These are phyloP conservation scores for Glossosoma conforme DNA, from an alignment of 1,140 invertebrate genomes.

Conservation along the genomic window DNA sequence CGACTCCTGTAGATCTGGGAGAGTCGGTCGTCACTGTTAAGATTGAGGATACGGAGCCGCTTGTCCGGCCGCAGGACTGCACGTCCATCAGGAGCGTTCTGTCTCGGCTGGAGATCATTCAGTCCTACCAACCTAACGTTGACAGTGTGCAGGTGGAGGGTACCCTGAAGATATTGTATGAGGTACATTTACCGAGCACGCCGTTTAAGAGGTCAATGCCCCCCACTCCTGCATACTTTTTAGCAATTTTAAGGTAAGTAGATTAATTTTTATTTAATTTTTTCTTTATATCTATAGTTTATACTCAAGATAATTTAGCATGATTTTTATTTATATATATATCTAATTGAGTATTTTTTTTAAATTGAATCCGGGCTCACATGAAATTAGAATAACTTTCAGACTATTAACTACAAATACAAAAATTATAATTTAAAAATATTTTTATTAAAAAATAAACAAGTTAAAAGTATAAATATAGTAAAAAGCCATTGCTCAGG, in stretches of 20 bases:
- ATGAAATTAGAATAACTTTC: too few species aligned
- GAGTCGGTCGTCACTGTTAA: constrained; percentile 19
- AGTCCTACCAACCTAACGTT: constrained; percentile 22
- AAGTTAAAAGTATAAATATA: too few species aligned
- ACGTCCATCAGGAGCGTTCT: constrained; percentile 36
- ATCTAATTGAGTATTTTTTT: too few species aligned
- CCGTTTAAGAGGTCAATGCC: constrained; percentile 41
- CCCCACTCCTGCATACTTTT: constrained; percentile 40
- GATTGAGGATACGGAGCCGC: constrained; percentile 30
- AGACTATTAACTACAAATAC: too few species aligned
- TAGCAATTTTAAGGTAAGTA: constrained; percentile 43
- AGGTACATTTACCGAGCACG: constrained; percentile 43
- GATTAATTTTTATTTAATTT: neutral
- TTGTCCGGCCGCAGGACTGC: constrained; percentile 39
- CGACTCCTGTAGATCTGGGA: constrained; percentile 16
- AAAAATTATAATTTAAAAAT: too few species aligned
- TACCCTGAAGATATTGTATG: constrained; percentile 38
- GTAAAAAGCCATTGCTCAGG: too few species aligned
- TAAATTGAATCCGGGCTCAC: too few species aligned
- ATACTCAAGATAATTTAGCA: constrained; percentile 1
- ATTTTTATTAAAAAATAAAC: too few species aligned
- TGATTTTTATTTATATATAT: too few species aligned
- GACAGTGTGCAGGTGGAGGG: constrained; percentile 23
- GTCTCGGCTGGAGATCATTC: constrained; percentile 40
- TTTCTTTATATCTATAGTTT: neutral